Percentiles rank a stretch among this genome's conserved stretches.
Conservation (phyloP, 1,140 invertebrate genomes). For the Atta texana region DNA sequence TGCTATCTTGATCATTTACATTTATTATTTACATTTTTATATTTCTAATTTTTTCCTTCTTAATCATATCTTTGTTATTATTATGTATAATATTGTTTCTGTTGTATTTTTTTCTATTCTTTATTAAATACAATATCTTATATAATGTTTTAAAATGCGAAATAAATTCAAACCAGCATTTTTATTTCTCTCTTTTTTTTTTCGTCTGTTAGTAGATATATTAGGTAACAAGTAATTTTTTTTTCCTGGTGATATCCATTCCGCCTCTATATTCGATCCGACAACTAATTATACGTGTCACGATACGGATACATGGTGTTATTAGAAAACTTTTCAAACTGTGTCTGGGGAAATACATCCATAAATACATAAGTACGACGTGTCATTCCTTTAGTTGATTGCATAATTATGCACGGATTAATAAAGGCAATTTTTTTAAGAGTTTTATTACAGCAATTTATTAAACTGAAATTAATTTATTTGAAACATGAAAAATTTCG, state of each 20-base stretch:
- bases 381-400: not conserved
- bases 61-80: not conserved
- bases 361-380: conserved; percentile 33
- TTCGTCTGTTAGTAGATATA: not conserved
- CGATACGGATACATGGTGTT: not conserved
- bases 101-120: not conserved
- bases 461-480: conserved; percentile 1
- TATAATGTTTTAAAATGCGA: not conserved
- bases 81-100: not conserved
- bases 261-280: conserved; percentile 28
- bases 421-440: not conserved
- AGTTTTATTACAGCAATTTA: not conserved
- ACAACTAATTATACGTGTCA: conserved; percentile 50
- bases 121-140: not conserved
- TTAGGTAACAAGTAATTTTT: conserved; percentile 3
- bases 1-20: not conserved
- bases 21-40: not conserved
- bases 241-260: not conserved
- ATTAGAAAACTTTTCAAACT: conserved; percentile 43
- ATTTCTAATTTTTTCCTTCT: not conserved
- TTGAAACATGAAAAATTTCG: not conserved
- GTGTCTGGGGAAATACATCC: conserved; percentile 3
- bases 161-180: not conserved
- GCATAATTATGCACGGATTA: not conserved
- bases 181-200: not conserved